Evolutionary conservation across 2,888 invertebrate genomes (phyloP).

Genomic region (Scaptomyza flava): DNA sequence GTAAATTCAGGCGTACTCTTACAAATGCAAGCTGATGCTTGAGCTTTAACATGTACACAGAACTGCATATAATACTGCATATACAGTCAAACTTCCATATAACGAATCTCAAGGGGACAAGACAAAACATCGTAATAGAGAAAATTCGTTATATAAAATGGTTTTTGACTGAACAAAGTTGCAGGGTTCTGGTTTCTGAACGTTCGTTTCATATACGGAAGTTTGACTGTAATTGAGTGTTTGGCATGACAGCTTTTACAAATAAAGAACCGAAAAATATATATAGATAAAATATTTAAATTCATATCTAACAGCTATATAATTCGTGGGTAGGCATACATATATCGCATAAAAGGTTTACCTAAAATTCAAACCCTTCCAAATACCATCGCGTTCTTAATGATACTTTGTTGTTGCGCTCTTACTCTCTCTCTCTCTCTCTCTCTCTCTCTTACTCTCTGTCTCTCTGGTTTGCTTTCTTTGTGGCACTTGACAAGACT

Average conservation of each 20-base stretch:
- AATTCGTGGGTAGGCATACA: neutral
- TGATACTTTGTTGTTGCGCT: neutral
- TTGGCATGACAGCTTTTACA: neutral
- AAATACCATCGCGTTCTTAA: neutral
- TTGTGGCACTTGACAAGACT: conserved; percentile 37
- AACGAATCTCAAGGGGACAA: too few relatives aligned
- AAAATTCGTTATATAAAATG: too few relatives aligned
- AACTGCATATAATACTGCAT: too few relatives aligned
- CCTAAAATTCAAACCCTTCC: neutral
- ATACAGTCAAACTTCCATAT: too few relatives aligned
- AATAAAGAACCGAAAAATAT: neutral
- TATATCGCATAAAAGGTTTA: neutral
- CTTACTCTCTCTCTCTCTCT: neutral
- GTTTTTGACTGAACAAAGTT: too few relatives aligned
- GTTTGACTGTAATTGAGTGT: too few relatives aligned
- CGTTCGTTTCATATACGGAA: too few relatives aligned
- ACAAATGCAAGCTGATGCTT: too few relatives aligned
- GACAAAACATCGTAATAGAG: too few relatives aligned
- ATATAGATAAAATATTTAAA: neutral
- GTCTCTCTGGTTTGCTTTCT: neutral
- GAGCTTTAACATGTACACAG: too few relatives aligned
- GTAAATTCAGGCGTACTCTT: neutral
- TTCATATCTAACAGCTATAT: neutral
- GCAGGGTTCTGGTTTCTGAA: too few relatives aligned
- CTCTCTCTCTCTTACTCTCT: neutral